Percentiles rank a stretch among this genome's conserved stretches.
Evolutionary conservation across 2,888 invertebrate genomes (phyloP).

Genomic region (Apodemia hepburni): DNA sequence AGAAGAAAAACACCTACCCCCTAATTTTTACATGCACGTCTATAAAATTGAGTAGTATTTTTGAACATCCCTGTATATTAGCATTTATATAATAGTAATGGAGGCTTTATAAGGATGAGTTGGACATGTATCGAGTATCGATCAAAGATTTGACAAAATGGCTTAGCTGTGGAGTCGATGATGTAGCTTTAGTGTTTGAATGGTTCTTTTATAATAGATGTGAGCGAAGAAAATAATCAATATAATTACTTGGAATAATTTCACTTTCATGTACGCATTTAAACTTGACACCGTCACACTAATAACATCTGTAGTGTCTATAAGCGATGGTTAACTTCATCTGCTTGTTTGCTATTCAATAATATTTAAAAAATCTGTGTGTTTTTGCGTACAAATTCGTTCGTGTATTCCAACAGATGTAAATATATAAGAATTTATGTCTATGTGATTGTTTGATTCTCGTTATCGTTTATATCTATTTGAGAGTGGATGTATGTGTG

Average conservation of each 20-base stretch:
- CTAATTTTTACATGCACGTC: no score
- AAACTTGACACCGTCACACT: no score
- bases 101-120: conserved; percentile 53
- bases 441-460: conserved; percentile 16
- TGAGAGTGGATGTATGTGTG: neutral
- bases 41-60: neutral
- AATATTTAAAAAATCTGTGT: neutral
- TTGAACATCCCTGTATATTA: conserved; percentile 37
- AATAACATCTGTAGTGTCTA: no score
- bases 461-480: conserved; percentile 18
- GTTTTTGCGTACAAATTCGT: neutral
- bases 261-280: neutral
- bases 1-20: no score
- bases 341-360: no score
- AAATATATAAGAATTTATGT: neutral
- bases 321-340: no score
- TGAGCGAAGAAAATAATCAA: neutral
- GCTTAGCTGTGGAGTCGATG: conserved; percentile 28
- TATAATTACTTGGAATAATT: neutral
- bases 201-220: conserved; percentile 14
- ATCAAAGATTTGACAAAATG: conserved; percentile 26
- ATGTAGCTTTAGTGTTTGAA: conserved; percentile 19
- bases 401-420: neutral
- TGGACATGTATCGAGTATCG: conserved; percentile 30
- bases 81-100: conserved; percentile 55